Evolutionary conservation across 2,888 invertebrate genomes (phyloP).

Genomic region (Chorisops tibialis): DNA sequence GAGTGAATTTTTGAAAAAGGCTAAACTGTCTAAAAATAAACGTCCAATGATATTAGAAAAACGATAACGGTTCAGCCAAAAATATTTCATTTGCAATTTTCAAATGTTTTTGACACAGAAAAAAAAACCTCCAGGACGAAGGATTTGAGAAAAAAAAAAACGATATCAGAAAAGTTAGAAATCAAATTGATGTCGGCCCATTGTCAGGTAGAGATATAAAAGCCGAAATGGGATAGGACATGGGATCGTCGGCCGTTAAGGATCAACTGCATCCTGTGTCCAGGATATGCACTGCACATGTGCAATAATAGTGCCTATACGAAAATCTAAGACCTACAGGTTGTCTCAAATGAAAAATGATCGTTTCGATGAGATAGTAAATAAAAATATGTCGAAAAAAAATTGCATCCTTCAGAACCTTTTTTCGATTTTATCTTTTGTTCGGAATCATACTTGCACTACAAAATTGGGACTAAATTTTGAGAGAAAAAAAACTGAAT

Average conservation of each 20-base stretch:
- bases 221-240: conserved; percentile 2
- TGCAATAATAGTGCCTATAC: too few relatives aligned
- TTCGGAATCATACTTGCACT: background rate
- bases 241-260: background rate
- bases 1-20: background rate
- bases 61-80: background rate
- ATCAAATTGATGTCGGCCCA: conserved; percentile 15
- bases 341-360: conserved; percentile 22
- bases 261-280: background rate
- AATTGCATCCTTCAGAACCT: conserved; percentile 6
- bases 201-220: conserved; percentile 15
- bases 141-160: background rate
- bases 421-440: conserved; percentile 13
- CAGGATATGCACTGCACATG: background rate
- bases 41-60: background rate
- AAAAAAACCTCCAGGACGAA: too few relatives aligned
- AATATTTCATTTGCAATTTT: background rate
- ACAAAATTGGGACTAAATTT: background rate
- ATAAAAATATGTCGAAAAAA: conserved; percentile 12
- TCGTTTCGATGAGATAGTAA: conserved; percentile 21
- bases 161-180: conserved; percentile 19
- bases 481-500: background rate
- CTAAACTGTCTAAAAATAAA: too few relatives aligned
- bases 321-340: background rate
- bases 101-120: too few relatives aligned